These are phyloP conservation scores for Galaxias olidus DNA, from an alignment of 2,797 vertebrate genomes.

Conservation along the genomic window DNA sequence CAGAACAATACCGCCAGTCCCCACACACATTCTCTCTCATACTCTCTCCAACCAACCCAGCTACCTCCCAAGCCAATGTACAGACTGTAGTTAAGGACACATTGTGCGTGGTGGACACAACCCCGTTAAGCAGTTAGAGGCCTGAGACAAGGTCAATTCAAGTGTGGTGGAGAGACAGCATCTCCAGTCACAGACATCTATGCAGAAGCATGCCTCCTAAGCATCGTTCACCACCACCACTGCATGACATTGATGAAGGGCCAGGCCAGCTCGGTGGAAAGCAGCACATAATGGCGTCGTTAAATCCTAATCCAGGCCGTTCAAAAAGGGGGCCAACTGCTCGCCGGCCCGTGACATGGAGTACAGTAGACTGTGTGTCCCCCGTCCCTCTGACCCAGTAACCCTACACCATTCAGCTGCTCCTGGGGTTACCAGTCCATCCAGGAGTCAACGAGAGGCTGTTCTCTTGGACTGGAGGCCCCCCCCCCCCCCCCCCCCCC, in stretches of 20 bases:
- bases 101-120: no score
- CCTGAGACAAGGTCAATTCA: no score
- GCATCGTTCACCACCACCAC: not conserved
- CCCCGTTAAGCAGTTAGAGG: no score
- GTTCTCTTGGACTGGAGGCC: slow-evolving; percentile 28
- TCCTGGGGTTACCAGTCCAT: slow-evolving; percentile 31
- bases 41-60: no score
- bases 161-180: no score
- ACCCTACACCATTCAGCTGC: slow-evolving; percentile 72
- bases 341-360: slow-evolving; percentile 12
- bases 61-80: no score
- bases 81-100: no score
- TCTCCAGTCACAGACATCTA: no score
- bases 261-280: not conserved
- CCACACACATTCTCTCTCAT: no score
- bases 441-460: slow-evolving; percentile 29
- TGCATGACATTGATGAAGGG: slow-evolving; percentile 5
- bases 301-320: slow-evolving; percentile 22
- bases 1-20: no score
- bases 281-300: slow-evolving; percentile 9
- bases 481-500: not conserved
- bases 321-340: slow-evolving; percentile 29
- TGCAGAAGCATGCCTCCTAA: not conserved
- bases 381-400: slow-evolving; percentile 57
- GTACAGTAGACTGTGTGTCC: slow-evolving; percentile 60